phyloP scores from a whole-genome alignment of 53 echinoderm and acorn worm species.

The Paelopatides confundens region DNA sequence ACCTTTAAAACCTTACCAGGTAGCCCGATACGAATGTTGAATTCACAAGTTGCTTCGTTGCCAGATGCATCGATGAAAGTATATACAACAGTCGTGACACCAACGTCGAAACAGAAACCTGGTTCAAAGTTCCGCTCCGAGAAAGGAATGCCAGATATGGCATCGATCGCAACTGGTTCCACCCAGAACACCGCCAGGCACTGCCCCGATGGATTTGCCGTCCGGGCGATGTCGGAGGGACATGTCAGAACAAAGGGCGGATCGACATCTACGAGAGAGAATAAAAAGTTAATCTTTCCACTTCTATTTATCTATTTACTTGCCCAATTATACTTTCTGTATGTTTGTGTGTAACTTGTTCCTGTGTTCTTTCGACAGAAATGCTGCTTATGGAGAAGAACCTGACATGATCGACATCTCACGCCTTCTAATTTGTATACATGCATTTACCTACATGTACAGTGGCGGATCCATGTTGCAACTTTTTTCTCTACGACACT shows the following conservation, averaged over 20 bases:
- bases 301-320: too few species aligned
- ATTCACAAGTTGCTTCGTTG: not conserved
- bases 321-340: too few species aligned
- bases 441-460: too few species aligned
- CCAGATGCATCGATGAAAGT: constrained; percentile 4
- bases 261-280: not conserved
- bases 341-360: too few species aligned
- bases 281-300: not conserved
- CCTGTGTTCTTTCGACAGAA: too few species aligned
- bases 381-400: too few species aligned
- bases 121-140: constrained; percentile 23
- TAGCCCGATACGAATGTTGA: not conserved
- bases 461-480: too few species aligned
- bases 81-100: not conserved
- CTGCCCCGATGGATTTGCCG: not conserved
- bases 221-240: constrained; percentile 18
- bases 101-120: not conserved
- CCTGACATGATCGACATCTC: too few species aligned
- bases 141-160: constrained; percentile 8
- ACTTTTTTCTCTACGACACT: too few species aligned
- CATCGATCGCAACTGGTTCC: constrained; percentile 65
- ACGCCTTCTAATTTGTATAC: too few species aligned
- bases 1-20: too few species aligned
- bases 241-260: constrained; percentile 49
- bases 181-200: constrained; percentile 37